Conservation (phyloP, 2,113 vertebrate genomes). For the Diadophis punctatus region DNA sequence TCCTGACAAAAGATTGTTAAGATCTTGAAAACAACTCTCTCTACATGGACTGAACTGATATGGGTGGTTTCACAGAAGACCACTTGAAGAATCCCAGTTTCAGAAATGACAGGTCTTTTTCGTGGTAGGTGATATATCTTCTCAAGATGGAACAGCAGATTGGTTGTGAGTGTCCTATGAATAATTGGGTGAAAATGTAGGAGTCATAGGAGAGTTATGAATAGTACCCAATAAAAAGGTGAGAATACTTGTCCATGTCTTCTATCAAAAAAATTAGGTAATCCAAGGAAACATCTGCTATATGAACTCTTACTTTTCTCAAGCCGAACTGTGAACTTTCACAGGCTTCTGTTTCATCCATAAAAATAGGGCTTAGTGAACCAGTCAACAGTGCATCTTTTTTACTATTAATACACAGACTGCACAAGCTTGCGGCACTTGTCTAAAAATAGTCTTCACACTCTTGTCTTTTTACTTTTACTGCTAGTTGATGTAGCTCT, state of each 20-base stretch:
- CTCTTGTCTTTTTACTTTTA: slow-evolving; percentile 51
- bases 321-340: not conserved
- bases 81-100: not conserved
- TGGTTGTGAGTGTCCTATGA: not conserved
- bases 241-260: not conserved
- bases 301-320: slow-evolving; percentile 8
- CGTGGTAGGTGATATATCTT: not conserved
- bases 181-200: not conserved
- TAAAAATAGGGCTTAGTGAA: slow-evolving; percentile 49
- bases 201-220: not conserved
- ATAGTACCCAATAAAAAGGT: not conserved
- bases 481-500: slow-evolving; percentile 49
- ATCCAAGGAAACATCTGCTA: not conserved
- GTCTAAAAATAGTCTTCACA: slow-evolving; percentile 55
- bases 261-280: not conserved
- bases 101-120: not conserved
- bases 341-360: slow-evolving; percentile 36
- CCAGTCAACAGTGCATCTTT: slow-evolving; percentile 50
- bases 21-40: not conserved
- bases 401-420: slow-evolving; percentile 43
- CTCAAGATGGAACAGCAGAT: not conserved
- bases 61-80: not conserved
- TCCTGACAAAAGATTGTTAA: not conserved
- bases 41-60: not conserved
- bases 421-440: slow-evolving; percentile 43